Base-by-base conservation (phyloP, 2,888 invertebrate species). In the Melolontha melolontha region DNA sequence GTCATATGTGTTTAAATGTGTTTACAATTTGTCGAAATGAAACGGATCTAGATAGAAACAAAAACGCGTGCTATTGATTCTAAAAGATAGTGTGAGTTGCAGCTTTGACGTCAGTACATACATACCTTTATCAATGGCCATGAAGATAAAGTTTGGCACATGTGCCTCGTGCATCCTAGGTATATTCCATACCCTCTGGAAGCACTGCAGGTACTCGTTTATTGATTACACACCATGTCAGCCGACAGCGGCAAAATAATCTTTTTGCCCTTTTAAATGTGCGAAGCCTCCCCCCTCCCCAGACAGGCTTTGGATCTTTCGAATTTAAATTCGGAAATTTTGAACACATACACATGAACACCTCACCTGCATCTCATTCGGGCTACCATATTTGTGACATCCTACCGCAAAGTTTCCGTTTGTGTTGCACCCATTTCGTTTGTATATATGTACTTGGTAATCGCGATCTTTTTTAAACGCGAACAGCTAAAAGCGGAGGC, bases 101-200 rank as follows among this genome's bases (percentile, higher is more conserved):
- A 70, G 69, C 73, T 68, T 74, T 79, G 78, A 79, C 79, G 78
- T 79, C 78, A 79, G 73, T 69, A 70, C 69, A 73, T 75, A 57
- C 57, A 57, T 81, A 80, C 82, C 82, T 83, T 82, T 81, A 81
- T 82, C 82, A 83, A 82, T 82, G 82, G 82, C 83, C 82, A 82
- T 82, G 81, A 79, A 82, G 80, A 79, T 79, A 79, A 79, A 77
- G 76, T 78, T 75, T 76, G 80, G 80, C 80, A 81, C 81, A 80
- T 79, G 81, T 82, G 82, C 81, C 80, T 78, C 78, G 78, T 78
- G 78, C 78, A 76, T 77, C 77, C 75, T 74, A 73, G 74, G 78
- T 75, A 72, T 70, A 74, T 70, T 74, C 77, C 76, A 77, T 77
- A 67, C 71, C 65, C 54, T 55, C 49, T 49, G 52, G 64, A 22